Base-by-base conservation (phyloP, 2,797 vertebrate species). In the Acridotheres tristis region DNA sequence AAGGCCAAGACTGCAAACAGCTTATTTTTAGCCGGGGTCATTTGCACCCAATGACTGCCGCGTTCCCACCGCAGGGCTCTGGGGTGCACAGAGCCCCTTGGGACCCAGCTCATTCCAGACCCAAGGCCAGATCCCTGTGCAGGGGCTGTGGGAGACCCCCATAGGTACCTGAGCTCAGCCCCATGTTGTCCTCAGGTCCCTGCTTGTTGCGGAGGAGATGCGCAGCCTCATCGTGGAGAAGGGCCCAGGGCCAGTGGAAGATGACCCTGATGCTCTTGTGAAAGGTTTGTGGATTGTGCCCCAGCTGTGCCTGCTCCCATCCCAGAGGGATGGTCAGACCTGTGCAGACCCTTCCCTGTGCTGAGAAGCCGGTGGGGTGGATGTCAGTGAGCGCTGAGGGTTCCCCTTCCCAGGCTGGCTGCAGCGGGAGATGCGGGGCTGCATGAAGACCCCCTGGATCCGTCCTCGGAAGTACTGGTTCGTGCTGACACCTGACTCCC, bases 401-500 rank as follows among this genome's bases (percentile, higher is more conserved):
- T 50, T 91, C 77, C 32, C 50, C 9, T 84, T 50, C 59, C 40
- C 80, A 99, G 99, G 99, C 53, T 99, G 99, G 99, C 97, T 99
- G 94, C 98, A 99, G 91, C 97, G 98, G 25, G 99, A 99, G 96
- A 98, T 99, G 79, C 96, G 97, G 2, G 96, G 97, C 3, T 94
- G 97, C 19, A 91, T 97, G 50, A 98, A 97, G 38, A 97, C 98
- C 29, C 98, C 98, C 80, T 99, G 99, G 99, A 98, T 99, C 76
- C 98, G 98, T 72, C 98, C 99, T 42, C 98, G 99, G n/a, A 98
- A 98, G 48, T 98, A 99, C 97, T 99, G 99, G 99, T 99, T 99
- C 7, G 98, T 99, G 85, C 98, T 99, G 94, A 99, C 98, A 0
- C 97, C 98, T 11, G 99, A 99, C 94, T 99, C 99, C 45, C 97